Evolutionary conservation across 2,113 vertebrate genomes (phyloP), one percentile per base, ranked within the genome.

Genomic region (Centropristis striata): DNA sequence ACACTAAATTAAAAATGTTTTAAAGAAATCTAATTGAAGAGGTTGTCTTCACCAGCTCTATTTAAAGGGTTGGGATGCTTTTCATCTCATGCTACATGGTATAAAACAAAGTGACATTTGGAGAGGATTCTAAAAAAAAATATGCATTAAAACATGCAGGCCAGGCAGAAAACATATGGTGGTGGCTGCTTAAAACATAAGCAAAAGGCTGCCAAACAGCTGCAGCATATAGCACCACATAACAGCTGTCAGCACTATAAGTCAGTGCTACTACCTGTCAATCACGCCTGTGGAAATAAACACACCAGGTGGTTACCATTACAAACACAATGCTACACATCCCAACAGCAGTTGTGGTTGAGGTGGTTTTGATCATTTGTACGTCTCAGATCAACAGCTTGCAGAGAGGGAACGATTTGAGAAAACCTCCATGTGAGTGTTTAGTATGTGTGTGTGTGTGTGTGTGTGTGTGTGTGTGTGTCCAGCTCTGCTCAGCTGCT

Each of bases 401-500:
- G 39, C 8, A 64, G 39, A 73, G 60, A 79, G 42, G 18, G 4
- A 49, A 60, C 47, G 4, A 86, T 77, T 58, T 36, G 4, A 37
- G 64, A 36, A 78, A 71, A 72, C 3, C 39, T 73, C 21, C 42
- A 44, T 65, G 65, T 68, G 44, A 50, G 72, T 70, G 68, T 71
- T 58, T 67, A 32, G 58, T 60, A 16, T 51, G 49, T 51, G 21
- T 51, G n/a, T 51, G 50, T 25, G n/a, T 51, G 50, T 50, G 49
- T 50, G 36, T 58, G 32, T n/a, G 28, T 58, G 18, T 58, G 57
- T 41, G 47, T 72, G 65, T 39, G 76, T 59, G 58, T 80, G 66
- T 60, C 65, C 18, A 44, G 74, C 70, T 67, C 78, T 75, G 60
- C 32, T 90, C 87, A 87, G 79, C 86, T 87, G 90, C 90, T 92